A percentile compares a stretch with the other conserved stretches of the same genome.
phyloP scores from a whole-genome alignment of 1,140 invertebrate species.

The Panagrolaimus sp. region DNA sequence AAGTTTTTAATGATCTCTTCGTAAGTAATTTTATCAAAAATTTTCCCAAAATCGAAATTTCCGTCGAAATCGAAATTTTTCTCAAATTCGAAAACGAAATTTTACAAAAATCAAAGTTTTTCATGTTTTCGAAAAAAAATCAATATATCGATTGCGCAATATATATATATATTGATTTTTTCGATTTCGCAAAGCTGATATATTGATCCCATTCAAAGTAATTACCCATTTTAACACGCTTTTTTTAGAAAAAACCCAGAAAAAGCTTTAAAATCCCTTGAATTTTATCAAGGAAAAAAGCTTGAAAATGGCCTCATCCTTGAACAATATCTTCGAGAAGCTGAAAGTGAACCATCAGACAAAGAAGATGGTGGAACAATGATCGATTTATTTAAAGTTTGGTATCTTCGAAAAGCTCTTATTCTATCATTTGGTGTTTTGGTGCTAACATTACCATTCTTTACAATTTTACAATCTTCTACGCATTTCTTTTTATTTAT shows the following conservation, averaged over 20 bases:
- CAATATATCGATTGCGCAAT: no score
- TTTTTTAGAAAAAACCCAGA: neutral
- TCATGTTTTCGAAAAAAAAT: no score
- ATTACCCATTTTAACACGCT: no score
- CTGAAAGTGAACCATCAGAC: slow-evolving; percentile 15
- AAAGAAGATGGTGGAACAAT: slow-evolving; percentile 14
- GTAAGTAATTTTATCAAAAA: slow-evolving; percentile 21
- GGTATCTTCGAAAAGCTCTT: slow-evolving; percentile 44
- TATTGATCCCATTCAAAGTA: no score
- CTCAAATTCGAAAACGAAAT: no score
- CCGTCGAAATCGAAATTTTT: no score
- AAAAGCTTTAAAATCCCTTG: slow-evolving; percentile 20
- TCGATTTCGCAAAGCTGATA: no score
- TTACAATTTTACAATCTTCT: slow-evolving; percentile 51
- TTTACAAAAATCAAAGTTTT: no score
- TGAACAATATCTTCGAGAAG: slow-evolving; percentile 19
- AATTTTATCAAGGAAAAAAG: slow-evolving; percentile 42
- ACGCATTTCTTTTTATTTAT: slow-evolving; percentile 42
- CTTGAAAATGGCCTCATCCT: slow-evolving; percentile 34
- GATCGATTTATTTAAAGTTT: slow-evolving; percentile 7
- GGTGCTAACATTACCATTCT: slow-evolving; percentile 46
- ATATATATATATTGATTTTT: no score
- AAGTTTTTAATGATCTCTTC: slow-evolving; percentile 49
- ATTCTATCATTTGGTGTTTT: slow-evolving; percentile 40
- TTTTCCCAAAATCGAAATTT: no score